These are phyloP conservation scores for Alauda arvensis DNA, from an alignment of 2,797 vertebrate species.

Conservation along the genomic window DNA sequence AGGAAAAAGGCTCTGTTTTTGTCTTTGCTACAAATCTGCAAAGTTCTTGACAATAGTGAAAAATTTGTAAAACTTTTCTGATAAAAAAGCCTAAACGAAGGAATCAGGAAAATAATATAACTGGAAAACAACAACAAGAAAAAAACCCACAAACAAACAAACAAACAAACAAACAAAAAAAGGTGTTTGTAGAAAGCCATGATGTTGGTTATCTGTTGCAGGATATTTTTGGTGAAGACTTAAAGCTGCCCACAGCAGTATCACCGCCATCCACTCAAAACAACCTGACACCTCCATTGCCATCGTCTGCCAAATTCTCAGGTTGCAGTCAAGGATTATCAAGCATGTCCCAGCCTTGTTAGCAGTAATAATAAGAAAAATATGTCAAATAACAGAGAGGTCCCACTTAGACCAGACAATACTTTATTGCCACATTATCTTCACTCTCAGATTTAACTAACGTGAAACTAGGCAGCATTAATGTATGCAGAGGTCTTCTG, in stretches of 20 bases:
- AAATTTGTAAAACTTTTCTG: neutral
- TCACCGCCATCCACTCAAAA: neutral
- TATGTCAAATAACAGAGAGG: neutral
- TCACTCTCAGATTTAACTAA: neutral
- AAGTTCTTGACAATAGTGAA: neutral
- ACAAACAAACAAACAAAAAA: neutral
- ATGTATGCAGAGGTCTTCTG: rapidly evolving
- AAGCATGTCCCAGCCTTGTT: neutral
- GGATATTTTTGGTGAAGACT: neutral
- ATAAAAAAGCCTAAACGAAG: neutral
- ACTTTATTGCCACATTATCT: neutral
- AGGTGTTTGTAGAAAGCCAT: neutral
- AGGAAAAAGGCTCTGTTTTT: neutral
- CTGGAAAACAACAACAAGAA: neutral
- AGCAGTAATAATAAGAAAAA: neutral
- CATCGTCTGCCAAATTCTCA: neutral
- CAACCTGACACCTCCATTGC: rapidly evolving
- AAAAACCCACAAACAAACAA: neutral
- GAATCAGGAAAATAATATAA: neutral
- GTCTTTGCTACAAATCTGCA: neutral
- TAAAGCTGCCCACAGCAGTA: neutral
- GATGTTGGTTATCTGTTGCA: neutral
- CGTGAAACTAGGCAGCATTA: neutral
- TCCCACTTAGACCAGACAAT: neutral
- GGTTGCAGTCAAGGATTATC: neutral